phyloP scores from a whole-genome alignment of 2,113 vertebrate species.

The Terrapene triunguis region DNA sequence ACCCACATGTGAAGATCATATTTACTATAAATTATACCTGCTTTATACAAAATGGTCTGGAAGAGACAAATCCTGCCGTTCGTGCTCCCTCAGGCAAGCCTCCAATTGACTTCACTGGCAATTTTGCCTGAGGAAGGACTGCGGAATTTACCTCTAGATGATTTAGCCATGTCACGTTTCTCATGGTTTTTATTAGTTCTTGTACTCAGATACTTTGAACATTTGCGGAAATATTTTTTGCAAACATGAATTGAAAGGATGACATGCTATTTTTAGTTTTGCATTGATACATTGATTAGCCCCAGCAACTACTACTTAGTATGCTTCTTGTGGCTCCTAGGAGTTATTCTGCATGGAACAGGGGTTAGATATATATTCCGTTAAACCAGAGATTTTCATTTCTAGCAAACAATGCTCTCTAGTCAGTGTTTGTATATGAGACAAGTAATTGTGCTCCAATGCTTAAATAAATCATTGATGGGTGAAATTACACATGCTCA shows the following conservation, averaged over 20 bases:
- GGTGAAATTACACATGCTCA: conserved; percentile 87
- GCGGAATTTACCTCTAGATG: not conserved
- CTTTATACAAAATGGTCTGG: conserved; percentile 37
- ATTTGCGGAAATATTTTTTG: conserved; percentile 32
- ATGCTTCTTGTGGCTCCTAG: conserved; percentile 17
- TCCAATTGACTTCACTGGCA: not conserved
- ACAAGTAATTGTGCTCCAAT: conserved; percentile 79
- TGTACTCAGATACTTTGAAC: conserved; percentile 54
- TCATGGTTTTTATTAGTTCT: conserved; percentile 14
- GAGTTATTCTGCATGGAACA: conserved; percentile 24
- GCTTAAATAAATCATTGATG: conserved; percentile 87
- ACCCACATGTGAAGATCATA: not conserved
- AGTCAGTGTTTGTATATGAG: conserved; percentile 70
- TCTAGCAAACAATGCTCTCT: conserved; percentile 66
- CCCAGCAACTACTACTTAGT: not conserved
- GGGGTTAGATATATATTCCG: conserved; percentile 7
- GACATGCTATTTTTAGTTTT: not conserved
- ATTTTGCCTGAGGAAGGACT: not conserved
- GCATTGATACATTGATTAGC: not conserved
- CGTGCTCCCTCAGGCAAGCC: not conserved
- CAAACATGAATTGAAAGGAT: not conserved
- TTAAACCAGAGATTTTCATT: conserved; percentile 36
- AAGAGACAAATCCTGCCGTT: not conserved
- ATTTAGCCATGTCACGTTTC: conserved; percentile 10
- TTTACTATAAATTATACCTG: conserved; percentile 45